These are phyloP conservation scores for Onychomys arenicola DNA, from an alignment of 2,797 vertebrate genomes.

Conservation along the genomic window DNA sequence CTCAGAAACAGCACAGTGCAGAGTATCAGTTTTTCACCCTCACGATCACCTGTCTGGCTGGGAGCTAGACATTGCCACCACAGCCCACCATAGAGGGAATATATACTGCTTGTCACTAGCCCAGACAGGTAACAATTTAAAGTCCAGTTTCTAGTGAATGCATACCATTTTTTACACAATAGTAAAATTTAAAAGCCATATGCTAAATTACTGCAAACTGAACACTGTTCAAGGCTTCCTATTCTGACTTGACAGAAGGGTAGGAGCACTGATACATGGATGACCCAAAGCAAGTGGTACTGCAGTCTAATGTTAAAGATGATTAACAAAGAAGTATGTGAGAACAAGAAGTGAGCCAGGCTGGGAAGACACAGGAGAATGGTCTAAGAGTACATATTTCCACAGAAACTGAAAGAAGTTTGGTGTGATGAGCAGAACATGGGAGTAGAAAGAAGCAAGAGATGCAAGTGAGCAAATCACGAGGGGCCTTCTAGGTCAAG, in stretches of 20 bases:
- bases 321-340: neutral
- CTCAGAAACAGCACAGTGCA: neutral
- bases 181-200: neutral
- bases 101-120: neutral
- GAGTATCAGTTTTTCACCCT: neutral
- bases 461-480: neutral
- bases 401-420: constrained; percentile 16
- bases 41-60: neutral
- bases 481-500: neutral
- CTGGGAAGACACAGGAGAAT: neutral
- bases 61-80: neutral
- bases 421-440: neutral
- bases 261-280: neutral
- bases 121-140: neutral
- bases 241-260: neutral
- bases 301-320: constrained; percentile 46
- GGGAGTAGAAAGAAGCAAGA: neutral
- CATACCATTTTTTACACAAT: neutral
- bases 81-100: neutral
- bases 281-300: neutral
- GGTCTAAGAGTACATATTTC: neutral
- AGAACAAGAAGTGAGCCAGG: constrained; percentile 2
- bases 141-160: neutral
- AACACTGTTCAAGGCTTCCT: neutral
- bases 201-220: neutral